A percentile compares a stretch with the other conserved stretches of the same genome.
Evolutionary conservation across 2,888 invertebrate genomes (phyloP).

Genomic region (Athalia rosae): DNA sequence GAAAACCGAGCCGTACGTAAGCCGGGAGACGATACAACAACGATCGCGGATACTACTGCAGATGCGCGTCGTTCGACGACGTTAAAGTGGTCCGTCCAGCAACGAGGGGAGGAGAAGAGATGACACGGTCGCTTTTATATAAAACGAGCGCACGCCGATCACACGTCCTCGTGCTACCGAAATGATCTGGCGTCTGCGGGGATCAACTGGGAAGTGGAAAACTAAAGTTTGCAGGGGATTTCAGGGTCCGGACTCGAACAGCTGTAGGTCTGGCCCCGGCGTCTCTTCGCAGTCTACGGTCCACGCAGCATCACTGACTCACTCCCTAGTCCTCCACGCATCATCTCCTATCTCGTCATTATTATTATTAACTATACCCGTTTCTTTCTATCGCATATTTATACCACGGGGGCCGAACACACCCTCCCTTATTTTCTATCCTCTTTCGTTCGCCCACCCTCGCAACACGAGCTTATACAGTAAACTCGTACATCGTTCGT

Average conservation of each 20-base stretch:
- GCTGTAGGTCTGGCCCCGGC: slow-evolving; percentile 64
- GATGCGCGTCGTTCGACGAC: too few relatives aligned
- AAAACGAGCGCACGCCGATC: slow-evolving; percentile 24
- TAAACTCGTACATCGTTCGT: too few relatives aligned
- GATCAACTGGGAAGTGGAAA: neutral
- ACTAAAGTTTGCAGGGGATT: slow-evolving; percentile 50
- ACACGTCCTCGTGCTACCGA: slow-evolving; percentile 48
- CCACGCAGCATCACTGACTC: slow-evolving; percentile 62
- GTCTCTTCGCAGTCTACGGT: slow-evolving; percentile 56
- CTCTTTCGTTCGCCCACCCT: too few relatives aligned
- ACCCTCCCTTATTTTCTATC: too few relatives aligned
- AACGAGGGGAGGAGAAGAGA: slow-evolving; percentile 3
- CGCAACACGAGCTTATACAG: too few relatives aligned
- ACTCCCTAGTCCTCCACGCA: slow-evolving; percentile 50
- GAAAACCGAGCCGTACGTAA: too few relatives aligned
- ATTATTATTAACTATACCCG: neutral
- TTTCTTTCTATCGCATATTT: neutral
- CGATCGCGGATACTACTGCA: too few relatives aligned
- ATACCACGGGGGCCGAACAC: neutral
- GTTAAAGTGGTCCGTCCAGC: neutral
- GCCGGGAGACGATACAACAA: too few relatives aligned
- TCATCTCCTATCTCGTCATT: slow-evolving; percentile 45
- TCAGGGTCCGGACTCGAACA: slow-evolving; percentile 62
- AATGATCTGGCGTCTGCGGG: slow-evolving; percentile 42
- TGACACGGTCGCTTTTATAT: slow-evolving; percentile 10